Conservation (phyloP, 2,113 vertebrate species). For the Leiothrix lutea region DNA sequence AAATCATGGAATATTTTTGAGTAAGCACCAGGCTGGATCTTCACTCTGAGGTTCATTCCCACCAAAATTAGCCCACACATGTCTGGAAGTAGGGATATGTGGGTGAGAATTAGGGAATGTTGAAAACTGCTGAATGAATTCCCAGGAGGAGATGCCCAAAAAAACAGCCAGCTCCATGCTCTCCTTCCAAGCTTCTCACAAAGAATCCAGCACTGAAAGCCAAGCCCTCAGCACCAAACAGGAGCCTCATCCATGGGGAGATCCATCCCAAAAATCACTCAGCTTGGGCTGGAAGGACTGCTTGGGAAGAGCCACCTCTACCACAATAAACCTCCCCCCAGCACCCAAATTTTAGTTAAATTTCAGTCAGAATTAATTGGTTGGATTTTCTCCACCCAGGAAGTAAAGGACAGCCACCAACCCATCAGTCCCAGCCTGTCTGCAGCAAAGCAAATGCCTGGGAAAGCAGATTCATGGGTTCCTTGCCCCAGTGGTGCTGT, state of each 20-base stretch:
- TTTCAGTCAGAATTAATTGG: neutral
- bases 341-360: too few species aligned
- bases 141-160: neutral
- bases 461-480: neutral
- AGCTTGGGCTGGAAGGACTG: neutral
- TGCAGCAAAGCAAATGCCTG: neutral
- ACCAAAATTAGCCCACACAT: neutral
- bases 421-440: accelerated
- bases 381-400: neutral
- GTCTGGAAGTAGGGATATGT: accelerated
- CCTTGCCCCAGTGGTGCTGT: neutral
- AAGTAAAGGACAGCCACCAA: neutral
- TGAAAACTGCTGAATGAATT: neutral
- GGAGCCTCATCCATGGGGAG: neutral
- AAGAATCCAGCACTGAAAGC: neutral
- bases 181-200: neutral
- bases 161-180: accelerated
- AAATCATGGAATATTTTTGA: neutral
- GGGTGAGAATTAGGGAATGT: neutral
- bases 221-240: neutral
- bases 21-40: neutral
- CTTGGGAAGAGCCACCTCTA: neutral
- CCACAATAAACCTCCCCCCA: accelerated
- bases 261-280: neutral
- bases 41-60: neutral